These are phyloP conservation scores for Drosophila paucipuncta DNA, from an alignment of 2,888 invertebrate genomes.

Conservation along the genomic window DNA sequence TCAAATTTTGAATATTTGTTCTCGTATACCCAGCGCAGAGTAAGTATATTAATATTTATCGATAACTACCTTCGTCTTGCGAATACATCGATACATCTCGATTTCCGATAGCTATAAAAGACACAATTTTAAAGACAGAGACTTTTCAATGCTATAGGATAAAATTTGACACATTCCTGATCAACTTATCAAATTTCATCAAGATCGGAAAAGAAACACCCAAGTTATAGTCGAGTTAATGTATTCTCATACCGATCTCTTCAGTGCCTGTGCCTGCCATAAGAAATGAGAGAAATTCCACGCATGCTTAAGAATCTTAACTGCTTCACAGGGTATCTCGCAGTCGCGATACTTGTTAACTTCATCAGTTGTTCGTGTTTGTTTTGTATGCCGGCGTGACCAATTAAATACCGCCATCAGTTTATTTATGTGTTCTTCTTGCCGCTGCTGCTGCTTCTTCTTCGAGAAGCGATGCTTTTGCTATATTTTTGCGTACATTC, in stretches of 20 bases:
- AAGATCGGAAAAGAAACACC: background rate
- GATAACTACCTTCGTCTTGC: too few species aligned
- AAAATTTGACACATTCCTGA: too few species aligned
- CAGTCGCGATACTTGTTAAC: background rate
- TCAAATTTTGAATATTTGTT: too few species aligned
- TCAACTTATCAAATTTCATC: too few species aligned
- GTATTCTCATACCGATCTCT: background rate
- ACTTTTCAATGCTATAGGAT: too few species aligned
- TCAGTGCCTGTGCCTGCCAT: too few species aligned
- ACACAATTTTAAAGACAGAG: fast-evolving
- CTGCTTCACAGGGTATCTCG: background rate
- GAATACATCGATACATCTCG: too few species aligned
- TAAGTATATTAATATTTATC: too few species aligned
- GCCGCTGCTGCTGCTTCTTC: conserved; percentile 4
- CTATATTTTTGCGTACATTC: conserved; percentile 55
- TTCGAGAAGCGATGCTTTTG: conserved; percentile 21
- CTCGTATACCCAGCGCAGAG: too few species aligned
- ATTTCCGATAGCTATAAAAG: too few species aligned
- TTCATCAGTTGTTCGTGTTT: conserved; percentile 7
- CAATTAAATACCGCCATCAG: conserved; percentile 72
- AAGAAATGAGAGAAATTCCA: too few species aligned
- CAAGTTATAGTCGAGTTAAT: background rate
- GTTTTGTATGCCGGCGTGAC: conserved; percentile 68
- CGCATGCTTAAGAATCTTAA: too few species aligned
- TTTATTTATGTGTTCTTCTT: conserved; percentile 73